Base-by-base conservation (phyloP, 2,113 vertebrate genomes). In the Amblyopsis rosae region DNA sequence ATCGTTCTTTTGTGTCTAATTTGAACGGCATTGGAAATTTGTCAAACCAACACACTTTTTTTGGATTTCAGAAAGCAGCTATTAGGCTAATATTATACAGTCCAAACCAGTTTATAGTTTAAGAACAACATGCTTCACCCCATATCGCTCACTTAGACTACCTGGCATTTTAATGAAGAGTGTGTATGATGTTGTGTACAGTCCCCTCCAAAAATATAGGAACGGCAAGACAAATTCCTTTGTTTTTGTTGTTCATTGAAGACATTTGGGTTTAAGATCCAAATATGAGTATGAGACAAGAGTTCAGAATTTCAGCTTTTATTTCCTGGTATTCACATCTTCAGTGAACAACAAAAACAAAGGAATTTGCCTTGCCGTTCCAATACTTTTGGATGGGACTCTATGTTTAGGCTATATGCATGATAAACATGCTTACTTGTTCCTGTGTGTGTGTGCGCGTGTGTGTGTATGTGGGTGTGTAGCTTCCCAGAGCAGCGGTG, bases 401-500 rank as follows among this genome's bases (percentile, higher is more conserved):
- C 17, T 56, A 13, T 53, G 16, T 19, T 56, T 56, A 11, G 6
- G 53, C 9, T 10, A 56, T 56, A 56, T 56, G 8, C 4, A 10
- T 56, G 3, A 19, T 56, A n/a, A 6, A 17, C 19, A 5, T 56
- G n/a, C 54, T 1, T 56, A 2, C 11, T 46, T 63, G 60, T 56
- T n/a, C 4, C n/a, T 2, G 8, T 17, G 35, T 65, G 45, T n/a
- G 33, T 47, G 5, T 67, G 33, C 0, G 56, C 47, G 19, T 19
- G 9, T 67, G 48, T 41, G 55, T 57, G 32, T 33, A 33, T 56
- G 56, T 47, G 11, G 50, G 55, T 19, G 15, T 50, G 6, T 71
- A 94, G 95, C 71, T 65, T 41, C 81, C 3, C 61, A 12, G 0
- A 69, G 80, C 70, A 87, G 82, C 79, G 93, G 78, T 61, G 84